Conservation (phyloP, 2,888 invertebrate species). For the Steinernema hermaphroditum region DNA sequence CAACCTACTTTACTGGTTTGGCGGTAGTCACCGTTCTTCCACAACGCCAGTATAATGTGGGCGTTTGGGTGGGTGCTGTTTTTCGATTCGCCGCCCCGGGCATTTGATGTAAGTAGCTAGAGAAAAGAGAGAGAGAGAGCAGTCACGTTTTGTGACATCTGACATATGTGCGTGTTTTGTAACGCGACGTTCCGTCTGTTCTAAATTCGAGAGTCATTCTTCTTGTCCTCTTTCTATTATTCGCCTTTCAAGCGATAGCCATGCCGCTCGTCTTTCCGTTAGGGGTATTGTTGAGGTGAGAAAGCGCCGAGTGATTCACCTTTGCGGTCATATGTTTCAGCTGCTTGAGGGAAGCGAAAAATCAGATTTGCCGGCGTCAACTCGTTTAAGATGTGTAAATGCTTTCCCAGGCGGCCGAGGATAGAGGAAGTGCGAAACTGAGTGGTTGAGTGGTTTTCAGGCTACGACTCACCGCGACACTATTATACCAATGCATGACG, state of each 20-base stretch:
- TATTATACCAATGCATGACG: background rate
- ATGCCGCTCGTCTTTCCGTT: background rate
- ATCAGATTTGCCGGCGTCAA: constrained; percentile 11
- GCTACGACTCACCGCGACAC: constrained; percentile 4
- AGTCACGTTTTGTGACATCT: constrained; percentile 24
- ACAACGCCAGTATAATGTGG: background rate
- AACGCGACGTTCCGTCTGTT: background rate
- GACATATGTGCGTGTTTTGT: constrained; percentile 20
- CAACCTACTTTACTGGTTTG: constrained; percentile 13
- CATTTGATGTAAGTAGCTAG: constrained; percentile 17
- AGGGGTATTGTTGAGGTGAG: background rate
- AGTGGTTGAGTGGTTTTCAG: background rate
- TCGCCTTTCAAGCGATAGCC: background rate
- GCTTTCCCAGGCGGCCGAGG: background rate
- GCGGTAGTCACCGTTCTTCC: background rate
- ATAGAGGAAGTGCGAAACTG: background rate
- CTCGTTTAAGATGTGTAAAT: background rate
- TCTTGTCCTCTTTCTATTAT: background rate
- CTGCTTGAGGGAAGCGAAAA: background rate
- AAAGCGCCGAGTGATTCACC: background rate
- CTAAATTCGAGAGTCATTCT: background rate
- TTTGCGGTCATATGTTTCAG: background rate
- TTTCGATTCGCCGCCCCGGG: constrained; percentile 8
- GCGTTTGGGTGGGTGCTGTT: background rate
- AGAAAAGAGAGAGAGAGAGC: constrained; percentile 15